Percentiles rank a stretch among this genome's conserved stretches.
Evolutionary conservation across 2,888 invertebrate species (phyloP).

Genomic region (Dasysyrphus tricinctus): DNA sequence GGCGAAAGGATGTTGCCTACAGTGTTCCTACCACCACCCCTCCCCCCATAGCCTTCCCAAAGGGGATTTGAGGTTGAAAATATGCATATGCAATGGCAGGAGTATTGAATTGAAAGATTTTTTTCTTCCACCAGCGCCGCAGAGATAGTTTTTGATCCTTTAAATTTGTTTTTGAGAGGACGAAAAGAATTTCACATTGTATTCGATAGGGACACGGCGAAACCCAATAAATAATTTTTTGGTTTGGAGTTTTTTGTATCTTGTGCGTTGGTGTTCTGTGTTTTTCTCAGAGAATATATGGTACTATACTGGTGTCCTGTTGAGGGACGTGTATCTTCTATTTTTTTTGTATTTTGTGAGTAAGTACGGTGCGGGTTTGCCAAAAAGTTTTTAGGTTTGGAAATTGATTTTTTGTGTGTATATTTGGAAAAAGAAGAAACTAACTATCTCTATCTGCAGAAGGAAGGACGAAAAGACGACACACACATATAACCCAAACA

Average conservation of each 20-base stretch:
- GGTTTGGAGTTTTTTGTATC: neutral
- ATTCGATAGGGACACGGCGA: slow-evolving; percentile 7
- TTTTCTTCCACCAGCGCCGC: neutral
- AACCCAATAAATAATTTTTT: slow-evolving; percentile 39
- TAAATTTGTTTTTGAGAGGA: slow-evolving; percentile 12
- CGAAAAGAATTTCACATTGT: slow-evolving; percentile 9
- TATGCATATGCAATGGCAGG: slow-evolving; percentile 40
- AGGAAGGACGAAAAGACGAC: neutral
- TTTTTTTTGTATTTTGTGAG: neutral
- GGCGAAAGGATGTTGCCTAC: neutral
- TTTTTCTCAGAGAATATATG: slow-evolving; percentile 27
- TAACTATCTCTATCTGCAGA: slow-evolving; percentile 22
- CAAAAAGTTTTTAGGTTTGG: slow-evolving; percentile 38
- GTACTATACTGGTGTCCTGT: neutral
- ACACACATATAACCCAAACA: neutral
- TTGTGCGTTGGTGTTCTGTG: neutral
- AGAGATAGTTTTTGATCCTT: slow-evolving; percentile 25
- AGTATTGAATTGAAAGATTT: slow-evolving; percentile 30
- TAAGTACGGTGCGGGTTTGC: slow-evolving; percentile 26
- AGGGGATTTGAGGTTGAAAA: neutral
- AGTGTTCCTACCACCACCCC: neutral
- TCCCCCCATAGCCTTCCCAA: neutral
- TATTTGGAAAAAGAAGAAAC: neutral
- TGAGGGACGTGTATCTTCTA: slow-evolving; percentile 25
- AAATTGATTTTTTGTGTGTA: slow-evolving; percentile 32